These are phyloP conservation scores for Atethmia centrago DNA, from an alignment of 2,888 invertebrate species.

Conservation along the genomic window DNA sequence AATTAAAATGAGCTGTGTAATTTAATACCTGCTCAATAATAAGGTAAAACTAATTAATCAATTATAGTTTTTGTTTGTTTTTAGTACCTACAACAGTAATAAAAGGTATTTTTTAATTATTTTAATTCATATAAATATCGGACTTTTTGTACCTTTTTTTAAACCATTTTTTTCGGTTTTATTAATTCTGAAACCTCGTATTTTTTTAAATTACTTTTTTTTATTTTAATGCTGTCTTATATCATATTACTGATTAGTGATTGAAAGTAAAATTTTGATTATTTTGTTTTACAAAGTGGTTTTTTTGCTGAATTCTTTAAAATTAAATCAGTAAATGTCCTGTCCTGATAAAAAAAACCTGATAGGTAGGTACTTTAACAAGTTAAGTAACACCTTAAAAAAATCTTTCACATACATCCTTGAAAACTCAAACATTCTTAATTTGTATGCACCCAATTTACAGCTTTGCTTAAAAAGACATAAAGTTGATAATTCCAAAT, in stretches of 20 bases:
- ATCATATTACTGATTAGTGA: not conserved
- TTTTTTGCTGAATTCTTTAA: not conserved
- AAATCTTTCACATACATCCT: slow-evolving; percentile 4
- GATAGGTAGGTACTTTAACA: not conserved
- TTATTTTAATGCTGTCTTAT: not conserved
- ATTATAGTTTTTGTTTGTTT: slow-evolving; percentile 13
- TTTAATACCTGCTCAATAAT: slow-evolving; percentile 48
- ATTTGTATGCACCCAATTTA: slow-evolving; percentile 9
- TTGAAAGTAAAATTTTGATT: not conserved
- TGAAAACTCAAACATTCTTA: slow-evolving; percentile 25
- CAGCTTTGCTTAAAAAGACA: not conserved
- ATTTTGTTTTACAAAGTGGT: not conserved
- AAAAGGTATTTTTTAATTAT: not conserved
- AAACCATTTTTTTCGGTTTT: slow-evolving; percentile 8
- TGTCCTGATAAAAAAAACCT: not conserved
- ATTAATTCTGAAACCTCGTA: not conserved
- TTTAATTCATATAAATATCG: not conserved
- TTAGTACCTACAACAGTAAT: not conserved
- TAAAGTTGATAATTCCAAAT: slow-evolving; percentile 30
- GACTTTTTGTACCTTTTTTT: not conserved
- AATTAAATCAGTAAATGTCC: too few species aligned
- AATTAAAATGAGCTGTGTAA: slow-evolving; percentile 45
- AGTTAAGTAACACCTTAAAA: not conserved
- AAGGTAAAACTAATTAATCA: slow-evolving; percentile 19
- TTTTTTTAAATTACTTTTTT: not conserved